phyloP scores from a whole-genome alignment of 2,113 vertebrate species.

The Anser cygnoides region DNA sequence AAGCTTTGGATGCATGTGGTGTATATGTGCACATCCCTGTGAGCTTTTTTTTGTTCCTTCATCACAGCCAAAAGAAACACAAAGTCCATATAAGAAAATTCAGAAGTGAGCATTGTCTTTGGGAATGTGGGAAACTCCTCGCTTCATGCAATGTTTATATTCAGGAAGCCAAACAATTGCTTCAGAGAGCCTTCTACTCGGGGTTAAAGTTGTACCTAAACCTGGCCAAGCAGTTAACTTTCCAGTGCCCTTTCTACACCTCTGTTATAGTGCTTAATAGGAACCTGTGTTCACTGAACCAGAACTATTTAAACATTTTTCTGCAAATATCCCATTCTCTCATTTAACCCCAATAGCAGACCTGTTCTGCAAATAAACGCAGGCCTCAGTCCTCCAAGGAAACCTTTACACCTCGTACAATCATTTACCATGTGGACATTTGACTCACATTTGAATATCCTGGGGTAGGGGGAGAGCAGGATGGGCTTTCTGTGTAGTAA shows the following conservation, averaged over 20 bases:
- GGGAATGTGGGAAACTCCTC: slow-evolving; percentile 24
- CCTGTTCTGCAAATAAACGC: slow-evolving; percentile 20
- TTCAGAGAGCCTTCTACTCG: background rate
- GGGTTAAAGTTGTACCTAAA: background rate
- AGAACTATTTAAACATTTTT: slow-evolving; percentile 56
- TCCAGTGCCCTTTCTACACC: slow-evolving; percentile 41
- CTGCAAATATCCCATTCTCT: background rate
- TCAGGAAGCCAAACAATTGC: slow-evolving; percentile 41
- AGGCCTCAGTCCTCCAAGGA: background rate
- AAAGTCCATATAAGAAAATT: background rate
- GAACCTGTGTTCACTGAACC: slow-evolving; percentile 53
- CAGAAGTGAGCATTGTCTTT: slow-evolving; percentile 11
- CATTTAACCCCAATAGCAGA: slow-evolving; percentile 4
- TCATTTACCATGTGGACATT: background rate
- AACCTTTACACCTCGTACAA: slow-evolving; percentile 7
- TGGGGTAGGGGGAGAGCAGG: background rate
- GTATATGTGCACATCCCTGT: background rate
- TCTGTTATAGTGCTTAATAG: slow-evolving; percentile 57
- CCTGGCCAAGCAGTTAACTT: slow-evolving; percentile 62
- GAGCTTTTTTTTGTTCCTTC: background rate
- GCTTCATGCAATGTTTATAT: slow-evolving; percentile 49
- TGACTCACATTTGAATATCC: background rate
- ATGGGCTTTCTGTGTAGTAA: background rate
- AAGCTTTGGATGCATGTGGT: background rate
- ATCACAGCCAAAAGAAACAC: background rate